Conservation (phyloP, 2,113 vertebrate genomes). For the Panurus biarmicus region DNA sequence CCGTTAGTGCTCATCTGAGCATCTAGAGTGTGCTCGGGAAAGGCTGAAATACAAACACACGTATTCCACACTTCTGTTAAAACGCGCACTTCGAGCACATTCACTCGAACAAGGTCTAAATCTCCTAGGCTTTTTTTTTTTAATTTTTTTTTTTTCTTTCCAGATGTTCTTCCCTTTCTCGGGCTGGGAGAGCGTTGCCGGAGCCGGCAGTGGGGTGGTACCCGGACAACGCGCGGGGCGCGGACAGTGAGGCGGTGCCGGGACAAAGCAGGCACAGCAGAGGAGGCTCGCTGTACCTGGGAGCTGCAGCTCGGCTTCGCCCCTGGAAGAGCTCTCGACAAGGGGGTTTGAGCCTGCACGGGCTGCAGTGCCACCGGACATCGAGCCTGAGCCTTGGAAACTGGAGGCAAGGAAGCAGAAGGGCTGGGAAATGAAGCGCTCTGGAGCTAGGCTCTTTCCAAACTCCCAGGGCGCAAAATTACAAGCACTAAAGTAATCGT, state of each 20-base stretch:
- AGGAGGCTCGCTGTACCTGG: accelerated
- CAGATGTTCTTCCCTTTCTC: neutral
- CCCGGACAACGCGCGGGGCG: neutral
- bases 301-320: neutral
- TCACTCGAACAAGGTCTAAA: neutral
- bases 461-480: neutral
- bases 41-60: neutral
- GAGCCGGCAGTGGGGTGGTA: neutral
- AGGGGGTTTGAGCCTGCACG: accelerated
- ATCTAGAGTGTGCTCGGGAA: accelerated
- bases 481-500: neutral
- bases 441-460: neutral
- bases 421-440: neutral
- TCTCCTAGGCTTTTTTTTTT: no score
- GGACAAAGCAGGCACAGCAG: neutral
- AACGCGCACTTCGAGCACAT: neutral
- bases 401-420: neutral
- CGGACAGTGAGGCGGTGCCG: neutral
- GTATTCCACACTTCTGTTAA: accelerated
- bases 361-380: neutral
- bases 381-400: neutral
- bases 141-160: neutral
- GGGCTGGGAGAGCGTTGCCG: neutral
- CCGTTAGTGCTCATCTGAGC: neutral
- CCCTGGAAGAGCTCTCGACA: neutral